These are phyloP conservation scores for Antennarius maculatus DNA, from an alignment of 2,797 vertebrate species.

Conservation along the genomic window DNA sequence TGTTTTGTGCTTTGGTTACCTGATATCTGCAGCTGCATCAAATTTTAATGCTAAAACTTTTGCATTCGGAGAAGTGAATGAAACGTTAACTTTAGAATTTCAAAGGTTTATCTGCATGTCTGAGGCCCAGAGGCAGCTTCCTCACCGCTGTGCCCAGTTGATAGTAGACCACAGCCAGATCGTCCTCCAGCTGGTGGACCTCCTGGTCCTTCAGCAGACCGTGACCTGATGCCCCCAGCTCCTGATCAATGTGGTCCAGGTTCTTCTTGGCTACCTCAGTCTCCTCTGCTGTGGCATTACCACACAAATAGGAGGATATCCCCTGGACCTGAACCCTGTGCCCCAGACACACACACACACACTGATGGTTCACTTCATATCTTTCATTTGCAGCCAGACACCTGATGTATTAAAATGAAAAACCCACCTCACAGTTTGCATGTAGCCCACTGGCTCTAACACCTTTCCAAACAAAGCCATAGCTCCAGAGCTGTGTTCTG, in stretches of 20 bases:
- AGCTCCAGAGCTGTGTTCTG: conserved; percentile 3
- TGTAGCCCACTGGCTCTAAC: conserved; percentile 79
- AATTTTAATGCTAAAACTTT: too few relatives aligned
- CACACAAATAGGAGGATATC: conserved; percentile 72
- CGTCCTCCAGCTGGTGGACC: conserved; percentile 75
- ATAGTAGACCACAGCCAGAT: conserved; percentile 76
- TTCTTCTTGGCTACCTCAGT: conserved; percentile 74
- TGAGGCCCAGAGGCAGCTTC: background rate
- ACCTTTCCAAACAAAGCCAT: conserved; percentile 82
- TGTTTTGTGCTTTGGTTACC: too few relatives aligned
- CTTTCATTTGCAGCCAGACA: background rate
- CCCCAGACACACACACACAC: background rate
- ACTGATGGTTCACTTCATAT: background rate
- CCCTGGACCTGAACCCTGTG: conserved; percentile 72
- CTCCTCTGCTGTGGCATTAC: conserved; percentile 70
- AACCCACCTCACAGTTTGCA: conserved; percentile 75
- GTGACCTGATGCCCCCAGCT: conserved; percentile 60
- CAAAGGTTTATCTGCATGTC: background rate
- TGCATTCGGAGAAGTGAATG: too few relatives aligned
- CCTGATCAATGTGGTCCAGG: conserved; percentile 78
- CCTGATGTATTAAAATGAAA: background rate
- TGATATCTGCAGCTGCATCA: too few relatives aligned
- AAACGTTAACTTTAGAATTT: too few relatives aligned
- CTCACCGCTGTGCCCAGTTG: conserved; percentile 74
- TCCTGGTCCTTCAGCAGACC: conserved; percentile 69